Evolutionary conservation across 1,140 invertebrate genomes (phyloP).

Genomic region (Trypoxylus dichotomus): DNA sequence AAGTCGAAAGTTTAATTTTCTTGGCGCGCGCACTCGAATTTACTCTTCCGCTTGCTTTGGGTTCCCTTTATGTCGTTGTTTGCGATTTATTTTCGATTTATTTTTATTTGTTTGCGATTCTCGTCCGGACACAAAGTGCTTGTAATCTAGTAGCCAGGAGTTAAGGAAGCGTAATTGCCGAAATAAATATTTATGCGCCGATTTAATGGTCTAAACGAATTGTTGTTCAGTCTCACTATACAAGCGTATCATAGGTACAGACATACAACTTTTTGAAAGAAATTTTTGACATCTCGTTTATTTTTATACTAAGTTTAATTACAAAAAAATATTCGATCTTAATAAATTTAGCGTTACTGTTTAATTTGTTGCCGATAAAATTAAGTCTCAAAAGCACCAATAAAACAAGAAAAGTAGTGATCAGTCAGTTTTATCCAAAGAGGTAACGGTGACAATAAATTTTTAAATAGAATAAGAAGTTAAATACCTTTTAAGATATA

Average conservation of each 20-base stretch:
- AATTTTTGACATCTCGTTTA: no score
- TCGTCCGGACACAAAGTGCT: neutral
- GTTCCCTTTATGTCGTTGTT: slow-evolving; percentile 7
- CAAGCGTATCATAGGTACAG: neutral
- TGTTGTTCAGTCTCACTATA: neutral
- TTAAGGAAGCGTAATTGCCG: neutral
- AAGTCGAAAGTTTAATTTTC: slow-evolving; percentile 22
- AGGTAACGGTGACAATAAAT: no score
- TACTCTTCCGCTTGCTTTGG: neutral
- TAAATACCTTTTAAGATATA: no score
- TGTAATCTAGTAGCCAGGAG: neutral
- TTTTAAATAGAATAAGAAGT: no score
- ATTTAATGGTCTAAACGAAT: neutral
- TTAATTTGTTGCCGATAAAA: no score
- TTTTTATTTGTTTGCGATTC: neutral
- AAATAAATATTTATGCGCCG: neutral
- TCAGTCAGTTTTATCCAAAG: no score
- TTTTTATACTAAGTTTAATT: no score
- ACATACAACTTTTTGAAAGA: no score
- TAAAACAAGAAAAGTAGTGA: no score
- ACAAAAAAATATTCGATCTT: no score
- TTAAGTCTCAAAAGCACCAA: no score
- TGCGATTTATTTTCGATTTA: slow-evolving; percentile 17
- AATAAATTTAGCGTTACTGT: no score
- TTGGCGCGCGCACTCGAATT: neutral